phyloP scores from a whole-genome alignment of 2,888 invertebrate genomes.

The Andrena dorsata region DNA sequence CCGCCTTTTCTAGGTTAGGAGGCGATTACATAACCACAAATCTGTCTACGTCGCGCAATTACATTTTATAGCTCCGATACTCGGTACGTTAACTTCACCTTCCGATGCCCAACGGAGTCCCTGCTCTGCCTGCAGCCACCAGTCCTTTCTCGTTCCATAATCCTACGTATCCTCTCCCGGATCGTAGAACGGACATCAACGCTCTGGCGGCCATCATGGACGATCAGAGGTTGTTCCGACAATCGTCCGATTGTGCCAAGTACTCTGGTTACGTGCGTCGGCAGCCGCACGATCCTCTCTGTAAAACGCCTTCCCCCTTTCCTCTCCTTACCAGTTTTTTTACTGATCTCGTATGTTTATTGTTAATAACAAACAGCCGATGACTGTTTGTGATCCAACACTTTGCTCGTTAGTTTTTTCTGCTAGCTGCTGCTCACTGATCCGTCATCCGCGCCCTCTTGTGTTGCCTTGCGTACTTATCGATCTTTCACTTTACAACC shows the following conservation, averaged over 20 bases:
- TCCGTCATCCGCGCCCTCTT: too few relatives aligned
- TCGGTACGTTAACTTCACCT: conserved; percentile 38
- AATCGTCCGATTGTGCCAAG: neutral
- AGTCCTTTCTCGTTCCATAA: conserved; percentile 46
- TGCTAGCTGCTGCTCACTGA: too few relatives aligned
- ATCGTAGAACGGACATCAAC: conserved; percentile 42
- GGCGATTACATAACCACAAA: conserved; percentile 53
- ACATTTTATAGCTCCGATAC: conserved; percentile 26
- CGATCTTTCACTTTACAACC: too few relatives aligned
- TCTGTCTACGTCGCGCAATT: conserved; percentile 20
- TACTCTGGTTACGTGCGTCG: too few relatives aligned
- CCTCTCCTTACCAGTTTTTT: too few relatives aligned
- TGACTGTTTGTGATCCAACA: too few relatives aligned
- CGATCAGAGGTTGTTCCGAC: conserved; percentile 1
- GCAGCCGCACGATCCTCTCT: too few relatives aligned
- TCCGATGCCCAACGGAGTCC: neutral
- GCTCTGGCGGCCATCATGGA: conserved; percentile 56
- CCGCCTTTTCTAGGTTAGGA: conserved; percentile 40
- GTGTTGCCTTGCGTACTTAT: too few relatives aligned
- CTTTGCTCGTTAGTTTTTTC: too few relatives aligned
- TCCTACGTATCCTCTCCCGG: conserved; percentile 1
- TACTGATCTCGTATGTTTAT: too few relatives aligned
- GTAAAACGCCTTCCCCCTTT: too few relatives aligned
- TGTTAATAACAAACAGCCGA: too few relatives aligned
- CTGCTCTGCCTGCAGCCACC: neutral